Evolutionary conservation across 2,797 vertebrate species (phyloP).

Genomic region (Pseudochaenichthys georgianus): DNA sequence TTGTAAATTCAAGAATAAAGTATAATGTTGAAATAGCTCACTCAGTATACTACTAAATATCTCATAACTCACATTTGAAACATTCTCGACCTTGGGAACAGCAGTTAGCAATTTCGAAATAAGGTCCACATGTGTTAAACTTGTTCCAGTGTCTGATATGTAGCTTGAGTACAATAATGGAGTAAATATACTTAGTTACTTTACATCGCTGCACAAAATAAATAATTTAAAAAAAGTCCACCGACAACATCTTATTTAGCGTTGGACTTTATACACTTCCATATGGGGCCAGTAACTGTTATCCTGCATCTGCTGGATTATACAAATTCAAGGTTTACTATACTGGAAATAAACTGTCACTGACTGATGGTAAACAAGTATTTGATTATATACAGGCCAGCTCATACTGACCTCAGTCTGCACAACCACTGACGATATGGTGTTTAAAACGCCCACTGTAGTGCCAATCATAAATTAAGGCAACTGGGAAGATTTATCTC

Average conservation of each 20-base stretch:
- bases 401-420: constrained; percentile 56
- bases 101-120: not conserved
- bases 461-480: constrained; percentile 55
- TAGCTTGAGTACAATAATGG: not conserved
- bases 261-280: not conserved
- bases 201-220: not conserved
- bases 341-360: constrained; percentile 63
- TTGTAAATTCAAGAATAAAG: not conserved
- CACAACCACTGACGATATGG: constrained; percentile 47
- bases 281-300: not conserved
- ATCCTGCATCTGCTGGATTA: constrained; percentile 26
- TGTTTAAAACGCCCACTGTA: constrained; percentile 47
- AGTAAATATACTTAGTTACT: not conserved
- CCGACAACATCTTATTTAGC: not conserved
- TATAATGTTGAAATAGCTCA: not conserved
- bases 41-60: not conserved
- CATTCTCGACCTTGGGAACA: constrained; percentile 13
- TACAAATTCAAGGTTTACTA: constrained; percentile 25
- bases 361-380: constrained; percentile 54
- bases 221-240: not conserved
- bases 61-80: not conserved
- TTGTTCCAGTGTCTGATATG: not conserved
- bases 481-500: constrained; percentile 51
- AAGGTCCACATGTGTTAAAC: not conserved
- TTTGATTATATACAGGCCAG: constrained; percentile 49